These are phyloP conservation scores for Saccostrea echinata DNA, from an alignment of 1,140 invertebrate genomes.

Conservation along the genomic window DNA sequence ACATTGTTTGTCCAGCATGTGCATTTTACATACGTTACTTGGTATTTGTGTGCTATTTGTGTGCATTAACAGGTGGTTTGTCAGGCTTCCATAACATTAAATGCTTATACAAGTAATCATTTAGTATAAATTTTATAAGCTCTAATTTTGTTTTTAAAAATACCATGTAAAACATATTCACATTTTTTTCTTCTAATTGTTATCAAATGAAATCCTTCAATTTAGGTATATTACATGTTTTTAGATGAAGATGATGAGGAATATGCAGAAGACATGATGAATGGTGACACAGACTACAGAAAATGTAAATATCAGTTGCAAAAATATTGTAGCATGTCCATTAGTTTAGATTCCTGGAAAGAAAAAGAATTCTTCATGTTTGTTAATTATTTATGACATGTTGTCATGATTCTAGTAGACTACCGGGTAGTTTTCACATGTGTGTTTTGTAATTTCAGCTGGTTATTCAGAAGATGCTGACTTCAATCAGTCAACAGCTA, in stretches of 20 bases:
- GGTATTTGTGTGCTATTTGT: not conserved
- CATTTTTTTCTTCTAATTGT: too few relatives aligned
- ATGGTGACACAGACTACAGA: conserved; percentile 70
- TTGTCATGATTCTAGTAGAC: too few relatives aligned
- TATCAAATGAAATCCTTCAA: not conserved
- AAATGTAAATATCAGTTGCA: conserved; percentile 63
- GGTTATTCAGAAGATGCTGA: conserved; percentile 44
- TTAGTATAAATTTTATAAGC: too few relatives aligned
- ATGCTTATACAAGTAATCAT: not conserved
- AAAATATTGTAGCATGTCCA: not conserved
- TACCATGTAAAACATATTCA: too few relatives aligned
- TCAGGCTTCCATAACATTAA: not conserved
- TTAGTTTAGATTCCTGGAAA: too few relatives aligned
- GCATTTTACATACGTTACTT: not conserved
- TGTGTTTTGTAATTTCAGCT: not conserved
- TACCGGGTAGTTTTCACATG: too few relatives aligned
- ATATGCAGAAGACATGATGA: conserved; percentile 66
- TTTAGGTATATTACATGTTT: not conserved
- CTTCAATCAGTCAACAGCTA: conserved; percentile 51
- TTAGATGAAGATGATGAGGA: conserved; percentile 69
- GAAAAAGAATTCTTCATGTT: too few relatives aligned
- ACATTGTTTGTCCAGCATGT: not conserved
- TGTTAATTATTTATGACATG: too few relatives aligned
- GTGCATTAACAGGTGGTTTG: conserved; percentile 8
- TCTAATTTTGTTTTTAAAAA: too few relatives aligned